A percentile compares a stretch with the other conserved stretches of the same genome.
Conservation (phyloP, 2,797 vertebrate species). For the Alosa sapidissima region DNA sequence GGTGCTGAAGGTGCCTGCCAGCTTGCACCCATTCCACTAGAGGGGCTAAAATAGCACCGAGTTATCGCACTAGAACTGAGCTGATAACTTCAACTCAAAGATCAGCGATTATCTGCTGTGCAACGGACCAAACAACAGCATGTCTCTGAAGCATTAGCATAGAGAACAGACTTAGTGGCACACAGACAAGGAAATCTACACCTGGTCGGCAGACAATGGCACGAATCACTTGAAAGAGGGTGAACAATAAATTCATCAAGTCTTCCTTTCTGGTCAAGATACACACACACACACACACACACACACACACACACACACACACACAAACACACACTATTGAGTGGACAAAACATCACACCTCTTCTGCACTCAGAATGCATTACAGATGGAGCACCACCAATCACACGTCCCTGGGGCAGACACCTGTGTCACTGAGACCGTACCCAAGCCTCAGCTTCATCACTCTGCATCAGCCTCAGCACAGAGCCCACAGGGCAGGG, state of each 20-base stretch:
- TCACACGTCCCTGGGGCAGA: not conserved
- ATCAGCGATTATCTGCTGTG: not conserved
- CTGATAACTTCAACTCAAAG: not conserved
- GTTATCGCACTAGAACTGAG: not conserved
- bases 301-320: too few relatives aligned
- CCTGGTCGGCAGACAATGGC: not conserved
- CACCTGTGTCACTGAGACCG: not conserved
- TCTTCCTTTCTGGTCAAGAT: too few relatives aligned
- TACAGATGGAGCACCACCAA: not conserved
- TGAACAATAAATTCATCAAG: too few relatives aligned
- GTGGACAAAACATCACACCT: not conserved
- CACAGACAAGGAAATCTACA: too few relatives aligned
- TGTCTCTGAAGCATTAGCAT: not conserved
- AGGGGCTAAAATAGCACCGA: not conserved
- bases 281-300: too few relatives aligned
- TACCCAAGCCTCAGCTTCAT: not conserved
- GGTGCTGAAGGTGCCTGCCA: not conserved
- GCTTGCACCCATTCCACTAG: not conserved
- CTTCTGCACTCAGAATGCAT: too few relatives aligned
- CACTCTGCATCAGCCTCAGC: too few relatives aligned
- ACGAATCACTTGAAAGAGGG: not conserved
- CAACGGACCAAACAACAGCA: not conserved
- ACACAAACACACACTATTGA: not conserved
- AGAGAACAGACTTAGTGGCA: too few relatives aligned
- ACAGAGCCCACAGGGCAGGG: too few relatives aligned